phyloP scores from a whole-genome alignment of 2,113 vertebrate genomes.

The Atrichornis clamosus region DNA sequence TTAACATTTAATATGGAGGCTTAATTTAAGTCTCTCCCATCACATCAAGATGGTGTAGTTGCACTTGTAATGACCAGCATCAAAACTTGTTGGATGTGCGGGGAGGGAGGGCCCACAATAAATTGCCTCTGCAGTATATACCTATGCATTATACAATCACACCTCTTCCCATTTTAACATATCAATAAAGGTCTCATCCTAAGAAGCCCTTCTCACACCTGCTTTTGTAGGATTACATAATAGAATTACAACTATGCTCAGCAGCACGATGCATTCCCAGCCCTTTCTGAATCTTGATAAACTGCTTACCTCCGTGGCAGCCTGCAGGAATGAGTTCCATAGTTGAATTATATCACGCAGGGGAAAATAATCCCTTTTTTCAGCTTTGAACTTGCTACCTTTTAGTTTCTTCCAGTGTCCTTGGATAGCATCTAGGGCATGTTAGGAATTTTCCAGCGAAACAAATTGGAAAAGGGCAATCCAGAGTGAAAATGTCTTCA shows the following conservation, averaged over 20 bases:
- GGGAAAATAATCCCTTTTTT: neutral
- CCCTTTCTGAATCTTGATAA: neutral
- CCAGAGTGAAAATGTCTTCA: neutral
- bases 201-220: neutral
- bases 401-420: neutral
- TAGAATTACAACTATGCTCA: neutral
- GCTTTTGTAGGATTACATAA: neutral
- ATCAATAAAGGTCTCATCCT: neutral
- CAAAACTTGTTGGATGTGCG: neutral
- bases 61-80: neutral
- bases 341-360: neutral
- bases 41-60: neutral
- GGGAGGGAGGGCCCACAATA: neutral
- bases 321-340: neutral
- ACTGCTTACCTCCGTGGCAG: neutral
- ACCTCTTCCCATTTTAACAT: neutral
- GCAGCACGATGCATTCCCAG: neutral
- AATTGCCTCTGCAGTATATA: neutral
- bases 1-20: neutral
- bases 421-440: neutral
- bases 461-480: neutral
- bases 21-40: neutral
- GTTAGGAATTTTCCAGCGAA: slow-evolving; percentile 15
- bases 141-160: neutral
- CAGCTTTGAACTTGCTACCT: slow-evolving; percentile 16